Percentiles rank a stretch among this genome's conserved stretches.
Conservation (phyloP, 2,888 invertebrate species). For the Coleophora deauratella region DNA sequence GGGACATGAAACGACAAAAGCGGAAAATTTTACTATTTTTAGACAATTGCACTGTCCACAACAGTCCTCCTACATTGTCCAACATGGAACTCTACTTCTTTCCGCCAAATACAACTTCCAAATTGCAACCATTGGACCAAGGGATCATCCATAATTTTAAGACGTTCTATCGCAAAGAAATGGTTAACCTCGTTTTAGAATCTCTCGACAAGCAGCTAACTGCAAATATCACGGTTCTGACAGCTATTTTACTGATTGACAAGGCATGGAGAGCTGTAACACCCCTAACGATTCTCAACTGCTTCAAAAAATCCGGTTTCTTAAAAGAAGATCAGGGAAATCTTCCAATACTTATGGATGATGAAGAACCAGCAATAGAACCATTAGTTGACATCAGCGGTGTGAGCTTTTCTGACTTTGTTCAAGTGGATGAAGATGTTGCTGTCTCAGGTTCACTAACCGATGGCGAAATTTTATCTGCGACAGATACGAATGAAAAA, state of each 20-base stretch:
- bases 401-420: constrained; percentile 20
- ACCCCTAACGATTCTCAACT: constrained; percentile 16
- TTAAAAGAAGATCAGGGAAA: too few species aligned
- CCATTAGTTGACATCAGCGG: constrained; percentile 17
- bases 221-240: constrained; percentile 14
- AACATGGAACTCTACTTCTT: constrained; percentile 10
- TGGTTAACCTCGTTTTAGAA: constrained; percentile 13
- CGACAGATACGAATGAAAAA: too few species aligned
- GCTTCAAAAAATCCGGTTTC: constrained; percentile 21
- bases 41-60: constrained; percentile 13
- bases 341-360: constrained; percentile 13
- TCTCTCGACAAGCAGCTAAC: constrained; percentile 13
- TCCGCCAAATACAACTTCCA: constrained; percentile 10
- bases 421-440: constrained; percentile 19
- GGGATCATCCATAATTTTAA: constrained; percentile 13
- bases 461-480: constrained; percentile 15
- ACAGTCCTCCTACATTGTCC: neutral
- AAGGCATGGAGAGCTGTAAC: constrained; percentile 16
- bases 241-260: constrained; percentile 15
- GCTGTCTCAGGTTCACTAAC: constrained; percentile 19
- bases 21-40: constrained; percentile 12
- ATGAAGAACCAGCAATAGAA: constrained; percentile 13
- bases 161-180: constrained; percentile 9
- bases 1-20: constrained; percentile 3
- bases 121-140: constrained; percentile 14